Evolutionary conservation across 2,888 invertebrate genomes (phyloP), one percentile per base, ranked within the genome.

Genomic region (Synergus japonicus): DNA sequence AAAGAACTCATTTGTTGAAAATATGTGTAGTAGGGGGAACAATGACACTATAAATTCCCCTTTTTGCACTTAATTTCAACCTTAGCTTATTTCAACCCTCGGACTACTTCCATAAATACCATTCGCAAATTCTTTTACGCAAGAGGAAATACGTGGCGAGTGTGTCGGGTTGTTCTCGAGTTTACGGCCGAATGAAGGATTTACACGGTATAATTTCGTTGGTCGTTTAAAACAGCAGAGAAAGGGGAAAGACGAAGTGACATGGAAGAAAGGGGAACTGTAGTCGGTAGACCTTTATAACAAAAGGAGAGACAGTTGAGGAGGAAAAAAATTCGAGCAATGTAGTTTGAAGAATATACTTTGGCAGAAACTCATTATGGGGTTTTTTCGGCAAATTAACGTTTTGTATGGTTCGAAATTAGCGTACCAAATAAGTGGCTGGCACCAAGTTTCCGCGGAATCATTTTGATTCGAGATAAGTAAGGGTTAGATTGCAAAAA

Each of bases 151-250:
- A 83, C 82, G 82, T 86, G 85, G 84, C 84, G 81, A 83, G 83
- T 83, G 83, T 84, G 78, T 83, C 83, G 81, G 83, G 81, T 83
- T 85, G 77, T 82, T 79, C 86, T 85, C 83, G 85, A 85, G 88
- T 90, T 88, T 87, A 87, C 85, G 84, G 83, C 85, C 86, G 88
- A 90, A 89, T 89, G 87, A 85, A 84, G 88, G 86, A 89, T 89
- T 88, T 88, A 86, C 87, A 86, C 85, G 86, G 85, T 84, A 85
- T 87, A 87, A 89, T 89, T 87, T 86, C 80, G 79, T 85, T 79
- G 83, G 80, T 80, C 83, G 60, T 79, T 22, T 82, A 54, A 83
- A 86, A 87, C 85, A 83, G 83, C 82, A 80, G 83, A 79, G 79
- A 79, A 54, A 13, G 76, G 66, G 79, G 76, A 78, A 81, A 67